Base-by-base conservation (phyloP, 2,888 invertebrate genomes). In the Halocaridina rubra region DNA sequence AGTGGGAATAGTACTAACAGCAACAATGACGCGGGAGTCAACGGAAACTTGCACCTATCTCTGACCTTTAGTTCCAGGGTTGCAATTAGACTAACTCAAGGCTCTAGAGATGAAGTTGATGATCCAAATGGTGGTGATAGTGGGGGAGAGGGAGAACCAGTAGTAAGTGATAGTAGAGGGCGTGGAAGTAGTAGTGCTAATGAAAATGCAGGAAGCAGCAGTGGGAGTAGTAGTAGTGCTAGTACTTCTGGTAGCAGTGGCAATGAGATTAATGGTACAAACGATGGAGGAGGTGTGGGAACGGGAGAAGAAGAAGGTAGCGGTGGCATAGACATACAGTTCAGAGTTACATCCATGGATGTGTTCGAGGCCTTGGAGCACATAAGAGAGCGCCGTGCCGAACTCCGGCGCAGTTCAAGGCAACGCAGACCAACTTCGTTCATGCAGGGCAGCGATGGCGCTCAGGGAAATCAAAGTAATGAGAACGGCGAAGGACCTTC, bases 341-440 rank as follows among this genome's bases (percentile, higher is more conserved):
- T 92, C 7, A 91, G 91, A 80, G 91, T 91, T 2, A 91, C 89
- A 84, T 90, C 86, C 88, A 93, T 93, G 88, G 94, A 94, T 89
- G 93, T 94, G 30, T 94, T 94, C 94, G 94, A 94, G 90, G 94
- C 94, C 13, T 91, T 94, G 24, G 93, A 94, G 74, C 93, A 94
- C 4, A 92, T 94, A 87, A 92, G 94, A 89, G 94, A 94, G 88
- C 81, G 88, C n/a, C 86, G 88, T 19, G 88, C 87, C 33, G 81
- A 86, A 3, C 88, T 88, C 46, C 76, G 87, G 19, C 39, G 82
- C 19, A 77, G 78, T 46, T 77, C 71, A 19, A 53, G 82, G 46
- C 82, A 84, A 29, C 81, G 64, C 16, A 57, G 77, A 24, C 64
- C 74, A 22, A 64, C 64, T n/a, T 59, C n/a, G 16, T 61, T 8